Conservation (phyloP, 2,113 vertebrate genomes). For the Dryoscopus gambensis region DNA sequence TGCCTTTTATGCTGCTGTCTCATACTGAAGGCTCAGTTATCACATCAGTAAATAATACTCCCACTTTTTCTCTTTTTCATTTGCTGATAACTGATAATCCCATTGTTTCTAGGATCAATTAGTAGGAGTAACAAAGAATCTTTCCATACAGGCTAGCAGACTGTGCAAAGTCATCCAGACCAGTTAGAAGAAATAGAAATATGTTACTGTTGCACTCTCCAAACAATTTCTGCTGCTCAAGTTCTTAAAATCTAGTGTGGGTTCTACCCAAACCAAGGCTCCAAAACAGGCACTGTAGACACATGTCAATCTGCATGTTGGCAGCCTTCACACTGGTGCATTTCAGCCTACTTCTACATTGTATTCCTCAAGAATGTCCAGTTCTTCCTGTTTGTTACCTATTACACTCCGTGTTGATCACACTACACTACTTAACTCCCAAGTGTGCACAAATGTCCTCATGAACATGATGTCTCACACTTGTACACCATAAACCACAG, state of each 20-base stretch:
- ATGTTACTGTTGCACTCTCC: neutral
- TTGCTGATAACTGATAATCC: neutral
- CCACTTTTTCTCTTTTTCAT: constrained; percentile 26
- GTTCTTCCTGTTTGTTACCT: neutral
- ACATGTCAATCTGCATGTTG: neutral
- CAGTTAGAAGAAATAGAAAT: neutral
- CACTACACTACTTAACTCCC: rapidly evolving
- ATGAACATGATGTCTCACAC: neutral
- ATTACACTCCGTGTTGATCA: neutral
- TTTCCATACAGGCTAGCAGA: neutral
- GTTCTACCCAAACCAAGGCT: neutral
- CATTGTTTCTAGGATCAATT: constrained; percentile 14
- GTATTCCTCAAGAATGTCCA: neutral
- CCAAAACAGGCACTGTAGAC: neutral
- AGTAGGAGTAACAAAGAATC: neutral
- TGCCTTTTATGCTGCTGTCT: constrained; percentile 48
- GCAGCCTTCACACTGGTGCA: neutral
- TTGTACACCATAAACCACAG: neutral
- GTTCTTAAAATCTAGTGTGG: neutral
- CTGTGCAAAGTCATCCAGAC: neutral
- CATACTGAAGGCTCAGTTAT: constrained; percentile 22
- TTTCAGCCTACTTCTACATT: neutral
- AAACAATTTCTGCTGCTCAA: neutral
- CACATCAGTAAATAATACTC: constrained; percentile 49
- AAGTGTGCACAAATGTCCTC: neutral